phyloP scores from a whole-genome alignment of 2,888 invertebrate species.

The Mechanitis messenoides region DNA sequence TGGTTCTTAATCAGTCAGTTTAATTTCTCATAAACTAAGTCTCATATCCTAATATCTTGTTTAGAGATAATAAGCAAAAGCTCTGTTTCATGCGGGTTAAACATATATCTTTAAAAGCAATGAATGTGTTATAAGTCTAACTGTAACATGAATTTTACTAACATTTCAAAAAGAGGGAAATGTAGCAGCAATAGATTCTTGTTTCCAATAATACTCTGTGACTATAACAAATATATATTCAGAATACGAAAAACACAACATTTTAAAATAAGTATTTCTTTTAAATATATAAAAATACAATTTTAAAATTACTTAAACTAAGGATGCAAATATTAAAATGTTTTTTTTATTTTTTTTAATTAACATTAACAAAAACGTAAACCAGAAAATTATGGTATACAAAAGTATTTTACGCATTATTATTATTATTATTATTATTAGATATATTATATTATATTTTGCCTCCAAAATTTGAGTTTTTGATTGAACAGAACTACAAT shows the following conservation, averaged over 20 bases:
- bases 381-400: constrained; percentile 17
- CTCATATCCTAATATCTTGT: not conserved
- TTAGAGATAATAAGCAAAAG: not conserved
- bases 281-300: too few species aligned
- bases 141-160: too few species aligned
- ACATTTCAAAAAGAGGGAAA: too few species aligned
- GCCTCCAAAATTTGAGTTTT: not conserved
- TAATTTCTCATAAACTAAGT: not conserved
- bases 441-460: constrained; percentile 13
- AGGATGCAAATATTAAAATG: too few species aligned
- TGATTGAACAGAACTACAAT: not conserved
- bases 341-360: too few species aligned
- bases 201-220: too few species aligned
- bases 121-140: not conserved
- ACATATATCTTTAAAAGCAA: not conserved
- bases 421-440: constrained; percentile 15
- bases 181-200: too few species aligned
- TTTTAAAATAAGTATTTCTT: too few species aligned
- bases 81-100: not conserved
- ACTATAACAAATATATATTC: too few species aligned
- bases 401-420: constrained; percentile 19
- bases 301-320: too few species aligned
- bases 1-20: too few species aligned
- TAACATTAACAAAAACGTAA: not conserved
- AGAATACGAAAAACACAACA: too few species aligned